Conservation (phyloP, 2,113 vertebrate genomes). For the Alligator sinensis region DNA sequence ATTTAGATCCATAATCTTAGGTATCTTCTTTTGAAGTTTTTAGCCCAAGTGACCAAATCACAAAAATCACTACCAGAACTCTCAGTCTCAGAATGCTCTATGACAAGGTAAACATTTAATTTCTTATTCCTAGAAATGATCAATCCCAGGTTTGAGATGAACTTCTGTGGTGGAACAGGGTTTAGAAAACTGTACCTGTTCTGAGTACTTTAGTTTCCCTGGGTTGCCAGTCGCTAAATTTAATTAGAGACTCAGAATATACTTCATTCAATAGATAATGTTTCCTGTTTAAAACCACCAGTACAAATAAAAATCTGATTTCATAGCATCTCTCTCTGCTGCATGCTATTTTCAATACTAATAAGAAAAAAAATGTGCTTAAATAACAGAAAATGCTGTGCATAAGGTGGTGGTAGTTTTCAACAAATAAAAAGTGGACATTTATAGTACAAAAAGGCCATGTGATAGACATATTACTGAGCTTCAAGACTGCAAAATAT, state of each 20-base stretch:
- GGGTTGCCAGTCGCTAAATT: not conserved
- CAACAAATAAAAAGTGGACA: not conserved
- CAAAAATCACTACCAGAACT: not conserved
- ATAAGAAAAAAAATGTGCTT: not conserved
- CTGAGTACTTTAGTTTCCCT: not conserved
- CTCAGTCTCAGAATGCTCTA: not conserved
- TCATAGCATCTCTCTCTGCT: fast-evolving
- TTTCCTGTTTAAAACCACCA: not conserved
- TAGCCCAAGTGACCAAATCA: not conserved
- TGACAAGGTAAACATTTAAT: not conserved
- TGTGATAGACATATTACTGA: not conserved
- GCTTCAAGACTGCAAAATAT: not conserved
- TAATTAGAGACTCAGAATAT: not conserved
- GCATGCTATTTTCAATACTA: not conserved
- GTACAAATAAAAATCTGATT: not conserved
- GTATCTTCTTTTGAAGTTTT: not conserved
- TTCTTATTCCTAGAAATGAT: not conserved
- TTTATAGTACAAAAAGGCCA: not conserved
- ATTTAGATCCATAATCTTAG: fast-evolving
- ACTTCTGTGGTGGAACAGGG: not conserved
- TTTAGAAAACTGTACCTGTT: not conserved
- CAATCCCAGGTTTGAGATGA: not conserved
- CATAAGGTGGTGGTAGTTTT: not conserved
- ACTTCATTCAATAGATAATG: not conserved
- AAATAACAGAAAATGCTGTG: not conserved